Percentiles rank a stretch among this genome's conserved stretches.
Conservation (phyloP, 2,797 vertebrate species). For the Caiman crocodilus region DNA sequence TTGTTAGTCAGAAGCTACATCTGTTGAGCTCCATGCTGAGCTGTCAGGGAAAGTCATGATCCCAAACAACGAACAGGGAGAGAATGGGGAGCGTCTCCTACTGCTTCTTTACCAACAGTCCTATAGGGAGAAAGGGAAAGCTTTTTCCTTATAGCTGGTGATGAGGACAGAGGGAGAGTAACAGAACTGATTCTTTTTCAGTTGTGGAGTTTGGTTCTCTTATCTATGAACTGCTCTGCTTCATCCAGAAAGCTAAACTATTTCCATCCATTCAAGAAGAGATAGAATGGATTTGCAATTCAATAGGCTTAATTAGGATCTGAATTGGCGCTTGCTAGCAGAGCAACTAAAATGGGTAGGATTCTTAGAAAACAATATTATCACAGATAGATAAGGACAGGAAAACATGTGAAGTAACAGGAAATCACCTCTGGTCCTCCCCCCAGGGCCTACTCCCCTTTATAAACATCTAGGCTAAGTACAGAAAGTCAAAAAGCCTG, state of each 20-base stretch:
- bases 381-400: neutral
- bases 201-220: neutral
- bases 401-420: neutral
- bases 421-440: neutral
- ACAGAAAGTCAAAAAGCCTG: no score
- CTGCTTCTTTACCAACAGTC: neutral
- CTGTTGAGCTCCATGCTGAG: constrained; percentile 1
- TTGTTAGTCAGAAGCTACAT: constrained; percentile 53
- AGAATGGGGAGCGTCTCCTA: constrained; percentile 26
- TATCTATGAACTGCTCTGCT: neutral
- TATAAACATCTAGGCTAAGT: neutral
- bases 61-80: neutral
- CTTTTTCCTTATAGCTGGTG: neutral
- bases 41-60: constrained; percentile 19
- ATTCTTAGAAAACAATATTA: constrained; percentile 2
- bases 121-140: constrained; percentile 3
- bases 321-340: constrained; percentile 15
- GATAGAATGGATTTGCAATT: constrained; percentile 39
- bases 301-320: constrained; percentile 32
- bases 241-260: neutral
- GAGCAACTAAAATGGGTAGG: neutral
- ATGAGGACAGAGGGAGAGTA: neutral
- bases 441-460: neutral
- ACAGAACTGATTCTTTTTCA: neutral
- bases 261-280: constrained; percentile 22